phyloP scores from a whole-genome alignment of 2,888 invertebrate genomes.

The Nephrotoma guestfalica region DNA sequence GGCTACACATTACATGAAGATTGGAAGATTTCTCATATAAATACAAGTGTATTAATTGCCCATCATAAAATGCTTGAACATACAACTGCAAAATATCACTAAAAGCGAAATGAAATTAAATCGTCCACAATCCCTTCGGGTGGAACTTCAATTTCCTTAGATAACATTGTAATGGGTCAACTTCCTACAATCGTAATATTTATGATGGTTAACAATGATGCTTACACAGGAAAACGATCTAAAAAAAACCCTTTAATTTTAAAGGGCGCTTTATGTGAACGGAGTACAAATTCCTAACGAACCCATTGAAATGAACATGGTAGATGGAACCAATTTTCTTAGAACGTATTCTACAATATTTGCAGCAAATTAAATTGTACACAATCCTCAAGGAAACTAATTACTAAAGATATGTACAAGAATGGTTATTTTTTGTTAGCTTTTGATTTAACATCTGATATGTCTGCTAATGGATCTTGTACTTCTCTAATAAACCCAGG shows the following conservation, averaged over 20 bases:
- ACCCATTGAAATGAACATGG: not conserved
- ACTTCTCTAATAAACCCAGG: not conserved
- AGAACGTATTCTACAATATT: not conserved
- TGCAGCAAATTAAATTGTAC: not conserved
- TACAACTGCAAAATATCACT: constrained; percentile 4
- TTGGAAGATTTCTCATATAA: not conserved
- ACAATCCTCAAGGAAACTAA: not conserved
- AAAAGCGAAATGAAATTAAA: constrained; percentile 5
- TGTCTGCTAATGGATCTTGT: not conserved
- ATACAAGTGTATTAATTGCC: not conserved
- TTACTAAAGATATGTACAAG: not conserved
- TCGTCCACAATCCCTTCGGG: not conserved
- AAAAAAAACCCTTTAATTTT: too few species aligned
- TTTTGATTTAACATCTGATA: not conserved
- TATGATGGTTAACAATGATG: not conserved
- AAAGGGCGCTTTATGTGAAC: not conserved
- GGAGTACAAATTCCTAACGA: not conserved
- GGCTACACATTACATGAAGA: constrained; percentile 1
- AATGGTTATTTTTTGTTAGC: not conserved
- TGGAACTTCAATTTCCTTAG: not conserved
- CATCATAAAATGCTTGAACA: constrained; percentile 1
- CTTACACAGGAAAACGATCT: too few species aligned
- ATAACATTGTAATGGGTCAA: not conserved
- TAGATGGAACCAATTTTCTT: not conserved
- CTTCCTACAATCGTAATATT: not conserved